Percentiles rank a stretch among this genome's conserved stretches.
Conservation (phyloP, 2,113 vertebrate species). For the Malurus elegans region DNA sequence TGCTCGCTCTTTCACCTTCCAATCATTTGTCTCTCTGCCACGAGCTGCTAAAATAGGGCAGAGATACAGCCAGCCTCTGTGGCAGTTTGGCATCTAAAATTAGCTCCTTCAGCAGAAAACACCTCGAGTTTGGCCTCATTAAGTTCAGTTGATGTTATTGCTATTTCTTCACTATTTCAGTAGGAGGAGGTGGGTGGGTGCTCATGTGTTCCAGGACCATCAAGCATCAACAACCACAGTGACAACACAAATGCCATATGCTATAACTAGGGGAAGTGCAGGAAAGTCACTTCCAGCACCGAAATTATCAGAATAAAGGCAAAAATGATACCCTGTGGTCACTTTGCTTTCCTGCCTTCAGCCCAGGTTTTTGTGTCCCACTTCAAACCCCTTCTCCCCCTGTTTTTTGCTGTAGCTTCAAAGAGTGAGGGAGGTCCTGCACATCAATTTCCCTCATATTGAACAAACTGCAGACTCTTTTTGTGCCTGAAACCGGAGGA, state of each 20-base stretch:
- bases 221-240: neutral
- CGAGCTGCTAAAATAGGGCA: neutral
- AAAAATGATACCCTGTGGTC: neutral
- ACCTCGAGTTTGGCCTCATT: neutral
- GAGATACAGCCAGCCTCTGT: neutral
- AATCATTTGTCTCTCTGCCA: neutral
- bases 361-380: neutral
- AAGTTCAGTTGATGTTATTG: neutral
- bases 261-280: neutral
- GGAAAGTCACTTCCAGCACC: neutral
- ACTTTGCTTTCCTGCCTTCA: neutral
- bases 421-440: neutral
- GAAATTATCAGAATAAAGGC: neutral
- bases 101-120: neutral
- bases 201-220: neutral
- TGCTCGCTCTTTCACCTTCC: neutral
- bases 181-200: neutral
- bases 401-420: neutral
- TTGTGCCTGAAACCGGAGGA: neutral
- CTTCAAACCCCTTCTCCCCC: neutral
- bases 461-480: neutral
- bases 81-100: neutral
- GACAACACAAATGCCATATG: neutral
- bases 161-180: neutral
- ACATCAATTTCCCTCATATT: neutral